Evolutionary conservation across 2,797 vertebrate genomes (phyloP).

Genomic region (Clarias pachynema): DNA sequence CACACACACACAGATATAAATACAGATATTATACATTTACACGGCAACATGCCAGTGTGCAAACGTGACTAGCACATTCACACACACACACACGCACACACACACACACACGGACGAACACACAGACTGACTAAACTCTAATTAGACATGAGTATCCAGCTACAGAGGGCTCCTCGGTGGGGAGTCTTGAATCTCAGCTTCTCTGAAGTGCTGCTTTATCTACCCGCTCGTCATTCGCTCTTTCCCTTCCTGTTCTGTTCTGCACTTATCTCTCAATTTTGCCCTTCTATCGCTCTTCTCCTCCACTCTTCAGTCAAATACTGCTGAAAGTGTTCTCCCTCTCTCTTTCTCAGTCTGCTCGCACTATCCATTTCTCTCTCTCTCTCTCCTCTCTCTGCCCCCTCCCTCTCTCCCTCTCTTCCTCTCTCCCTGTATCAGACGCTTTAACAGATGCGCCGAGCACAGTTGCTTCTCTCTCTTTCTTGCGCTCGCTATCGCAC

Average conservation of each 20-base stretch:
- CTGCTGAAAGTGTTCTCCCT: conserved; percentile 47
- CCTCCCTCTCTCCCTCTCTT: neutral
- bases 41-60: conserved; percentile 22
- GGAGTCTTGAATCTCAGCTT: conserved; percentile 15
- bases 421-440: conserved; percentile 46
- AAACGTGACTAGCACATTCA: neutral
- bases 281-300: conserved; percentile 40
- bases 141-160: conserved; percentile 28
- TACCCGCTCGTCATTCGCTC: conserved; percentile 43
- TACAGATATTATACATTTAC: conserved; percentile 26
- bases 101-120: neutral
- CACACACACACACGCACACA: conserved; percentile 6
- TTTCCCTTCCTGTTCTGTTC: conserved; percentile 51
- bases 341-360: conserved; percentile 16
- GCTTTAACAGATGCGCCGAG: conserved; percentile 48
- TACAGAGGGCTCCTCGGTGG: neutral
- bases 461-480: conserved; percentile 39
- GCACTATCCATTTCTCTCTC: conserved; percentile 22
- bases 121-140: conserved; percentile 10
- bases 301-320: conserved; percentile 44
- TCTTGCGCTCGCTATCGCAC: conserved; percentile 24
- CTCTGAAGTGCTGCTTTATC: conserved; percentile 47
- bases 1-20: neutral
- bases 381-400: neutral
- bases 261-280: conserved; percentile 45